A percentile compares a stretch with the other conserved stretches of the same genome.
Conservation (phyloP, 2,888 invertebrate genomes). For the Craniophora ligustri region DNA sequence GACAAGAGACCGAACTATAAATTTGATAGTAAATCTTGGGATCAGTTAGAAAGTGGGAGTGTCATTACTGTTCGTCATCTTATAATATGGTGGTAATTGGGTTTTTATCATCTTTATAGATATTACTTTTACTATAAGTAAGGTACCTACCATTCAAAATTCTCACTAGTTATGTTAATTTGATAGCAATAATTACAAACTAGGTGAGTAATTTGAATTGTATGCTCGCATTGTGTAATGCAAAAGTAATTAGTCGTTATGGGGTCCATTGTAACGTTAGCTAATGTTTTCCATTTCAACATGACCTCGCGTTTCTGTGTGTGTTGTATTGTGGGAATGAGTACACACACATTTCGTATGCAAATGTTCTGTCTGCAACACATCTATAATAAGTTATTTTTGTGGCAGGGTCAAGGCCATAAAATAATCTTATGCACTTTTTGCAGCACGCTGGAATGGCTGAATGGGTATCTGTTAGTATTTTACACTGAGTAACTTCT, state of each 20-base stretch:
- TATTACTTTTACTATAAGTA: no score
- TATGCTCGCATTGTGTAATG: slow-evolving; percentile 56
- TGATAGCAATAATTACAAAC: slow-evolving; percentile 19
- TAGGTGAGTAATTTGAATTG: slow-evolving; percentile 23
- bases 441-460: no score
- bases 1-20: neutral
- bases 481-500: no score
- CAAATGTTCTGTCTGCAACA: slow-evolving; percentile 37
- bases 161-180: neutral
- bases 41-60: no score
- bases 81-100: no score
- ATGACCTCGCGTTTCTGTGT: slow-evolving; percentile 61
- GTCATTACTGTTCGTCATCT: no score
- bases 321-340: slow-evolving; percentile 69
- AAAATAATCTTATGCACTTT: neutral
- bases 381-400: slow-evolving; percentile 32
- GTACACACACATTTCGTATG: slow-evolving; percentile 56
- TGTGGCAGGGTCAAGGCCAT: slow-evolving; percentile 48
- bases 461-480: no score
- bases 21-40: no score
- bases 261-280: slow-evolving; percentile 64
- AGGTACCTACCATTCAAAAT: slow-evolving; percentile 1
- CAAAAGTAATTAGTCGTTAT: slow-evolving; percentile 56
- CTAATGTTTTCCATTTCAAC: slow-evolving; percentile 68
- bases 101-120: no score